Conservation (phyloP, 2,113 vertebrate species). For the Sclerurus mexicanus region DNA sequence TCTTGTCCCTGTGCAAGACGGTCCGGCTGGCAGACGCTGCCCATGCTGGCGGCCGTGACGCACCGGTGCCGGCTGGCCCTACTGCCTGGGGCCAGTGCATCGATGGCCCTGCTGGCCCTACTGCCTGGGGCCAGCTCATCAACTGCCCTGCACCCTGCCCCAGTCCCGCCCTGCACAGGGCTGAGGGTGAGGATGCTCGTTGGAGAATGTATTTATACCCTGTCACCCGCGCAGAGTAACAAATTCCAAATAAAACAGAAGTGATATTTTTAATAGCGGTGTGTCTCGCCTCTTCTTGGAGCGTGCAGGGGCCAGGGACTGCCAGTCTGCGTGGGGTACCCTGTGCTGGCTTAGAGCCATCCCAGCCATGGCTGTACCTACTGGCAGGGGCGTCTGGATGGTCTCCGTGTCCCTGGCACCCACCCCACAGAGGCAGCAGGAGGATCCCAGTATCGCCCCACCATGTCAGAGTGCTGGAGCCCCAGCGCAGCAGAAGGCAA, state of each 20-base stretch:
- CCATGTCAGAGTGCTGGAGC: not conserved
- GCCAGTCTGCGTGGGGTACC: not conserved
- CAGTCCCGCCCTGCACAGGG: rapidly evolving
- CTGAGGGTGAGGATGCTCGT: slow-evolving; percentile 25
- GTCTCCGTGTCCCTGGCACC: not conserved
- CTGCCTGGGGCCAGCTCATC: not conserved
- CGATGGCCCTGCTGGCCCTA: not conserved
- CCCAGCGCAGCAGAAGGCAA: not conserved
- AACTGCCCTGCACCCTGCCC: not conserved
- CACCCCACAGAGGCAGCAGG: not conserved
- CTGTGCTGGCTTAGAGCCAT: not conserved
- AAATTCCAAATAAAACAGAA: slow-evolving; percentile 69
- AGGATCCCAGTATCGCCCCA: not conserved
- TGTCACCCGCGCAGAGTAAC: slow-evolving; percentile 58
- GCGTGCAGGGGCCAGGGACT: rapidly evolving
- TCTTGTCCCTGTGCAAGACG: not conserved
- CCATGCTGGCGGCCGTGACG: slow-evolving; percentile 40
- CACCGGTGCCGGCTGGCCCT: slow-evolving; percentile 24
- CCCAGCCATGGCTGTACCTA: not conserved
- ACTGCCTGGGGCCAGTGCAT: not conserved
- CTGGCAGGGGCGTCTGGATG: rapidly evolving
- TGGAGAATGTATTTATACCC: slow-evolving; percentile 70
- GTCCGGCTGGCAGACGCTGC: slow-evolving; percentile 61
- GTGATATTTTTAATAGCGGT: slow-evolving; percentile 66
- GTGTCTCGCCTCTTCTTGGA: slow-evolving; percentile 8